These are phyloP conservation scores for Diarsia dahlii DNA, from an alignment of 2,888 invertebrate species.

Conservation along the genomic window DNA sequence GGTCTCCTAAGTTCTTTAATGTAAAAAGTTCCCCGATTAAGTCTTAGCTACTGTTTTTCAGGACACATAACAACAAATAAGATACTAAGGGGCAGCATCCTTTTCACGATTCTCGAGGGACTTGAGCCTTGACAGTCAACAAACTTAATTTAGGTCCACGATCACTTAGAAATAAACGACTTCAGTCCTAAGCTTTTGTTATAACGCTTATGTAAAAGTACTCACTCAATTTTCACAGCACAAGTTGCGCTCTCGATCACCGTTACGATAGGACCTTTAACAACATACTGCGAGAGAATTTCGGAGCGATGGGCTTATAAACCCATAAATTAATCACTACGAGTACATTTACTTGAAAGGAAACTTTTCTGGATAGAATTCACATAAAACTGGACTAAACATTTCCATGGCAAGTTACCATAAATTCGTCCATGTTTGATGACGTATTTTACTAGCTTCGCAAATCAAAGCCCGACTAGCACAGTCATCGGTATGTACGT, in stretches of 20 bases:
- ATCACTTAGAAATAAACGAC: not conserved
- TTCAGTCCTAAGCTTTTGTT: not conserved
- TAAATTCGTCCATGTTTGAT: constrained; percentile 60
- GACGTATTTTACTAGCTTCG: constrained; percentile 38
- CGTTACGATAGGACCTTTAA: constrained; percentile 50
- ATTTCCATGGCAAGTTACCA: constrained; percentile 75
- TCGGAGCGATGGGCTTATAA: constrained; percentile 62
- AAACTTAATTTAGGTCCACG: not conserved
- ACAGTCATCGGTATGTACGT: constrained; percentile 58
- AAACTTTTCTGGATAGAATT: constrained; percentile 72
- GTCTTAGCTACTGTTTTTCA: constrained; percentile 8
- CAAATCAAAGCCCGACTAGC: not conserved
- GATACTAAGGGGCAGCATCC: not conserved
- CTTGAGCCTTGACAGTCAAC: constrained; percentile 11
- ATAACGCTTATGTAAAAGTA: constrained; percentile 24
- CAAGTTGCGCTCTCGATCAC: constrained; percentile 15
- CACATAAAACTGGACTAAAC: constrained; percentile 64
- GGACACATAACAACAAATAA: not conserved
- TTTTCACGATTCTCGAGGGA: constrained; percentile 1
- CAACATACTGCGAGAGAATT: constrained; percentile 60
- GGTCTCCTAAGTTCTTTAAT: not conserved
- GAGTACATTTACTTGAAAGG: constrained; percentile 69
- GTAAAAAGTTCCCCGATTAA: constrained; percentile 4
- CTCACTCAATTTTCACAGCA: constrained; percentile 56
- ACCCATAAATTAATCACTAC: constrained; percentile 66